phyloP scores from a whole-genome alignment of 2,113 vertebrate species.

The Dascyllus trimaculatus region DNA sequence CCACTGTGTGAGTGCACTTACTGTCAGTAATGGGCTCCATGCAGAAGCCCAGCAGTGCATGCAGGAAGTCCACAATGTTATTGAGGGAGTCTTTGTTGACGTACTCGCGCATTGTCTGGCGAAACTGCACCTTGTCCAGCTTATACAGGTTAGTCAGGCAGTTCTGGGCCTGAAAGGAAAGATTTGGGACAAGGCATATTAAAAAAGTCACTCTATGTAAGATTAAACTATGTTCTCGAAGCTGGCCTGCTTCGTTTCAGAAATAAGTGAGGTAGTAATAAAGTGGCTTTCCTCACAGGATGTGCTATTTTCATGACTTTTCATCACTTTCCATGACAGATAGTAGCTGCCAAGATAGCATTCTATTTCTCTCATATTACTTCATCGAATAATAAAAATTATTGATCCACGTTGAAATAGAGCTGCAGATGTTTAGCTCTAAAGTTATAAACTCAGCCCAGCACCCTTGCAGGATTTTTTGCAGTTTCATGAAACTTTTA shows the following conservation, averaged over 20 bases:
- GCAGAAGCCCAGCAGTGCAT: constrained; percentile 98
- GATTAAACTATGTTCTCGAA: background rate
- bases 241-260: no score
- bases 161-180: constrained; percentile 90
- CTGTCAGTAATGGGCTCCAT: constrained; percentile 99
- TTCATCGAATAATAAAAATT: background rate
- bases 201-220: background rate
- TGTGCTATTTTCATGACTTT: constrained; percentile 1
- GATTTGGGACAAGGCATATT: background rate
- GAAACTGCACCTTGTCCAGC: constrained; percentile 97
- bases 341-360: no score
- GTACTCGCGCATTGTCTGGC: constrained; percentile 97
- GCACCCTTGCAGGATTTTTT: constrained; percentile 3
- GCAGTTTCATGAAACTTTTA: constrained; percentile 44
- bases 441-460: no score
- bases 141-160: constrained; percentile 97
- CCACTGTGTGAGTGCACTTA: constrained; percentile 83
- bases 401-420: constrained; percentile 12
- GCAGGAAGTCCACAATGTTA: constrained; percentile 99
- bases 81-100: constrained; percentile 99
- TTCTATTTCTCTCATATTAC: no score
- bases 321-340: background rate
- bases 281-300: no score
- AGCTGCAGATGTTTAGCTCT: background rate
- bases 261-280: no score